A percentile compares a stretch with the other conserved stretches of the same genome.
These are phyloP conservation scores for Oedothorax gibbosus DNA, from an alignment of 1,140 invertebrate species.

Conservation along the genomic window DNA sequence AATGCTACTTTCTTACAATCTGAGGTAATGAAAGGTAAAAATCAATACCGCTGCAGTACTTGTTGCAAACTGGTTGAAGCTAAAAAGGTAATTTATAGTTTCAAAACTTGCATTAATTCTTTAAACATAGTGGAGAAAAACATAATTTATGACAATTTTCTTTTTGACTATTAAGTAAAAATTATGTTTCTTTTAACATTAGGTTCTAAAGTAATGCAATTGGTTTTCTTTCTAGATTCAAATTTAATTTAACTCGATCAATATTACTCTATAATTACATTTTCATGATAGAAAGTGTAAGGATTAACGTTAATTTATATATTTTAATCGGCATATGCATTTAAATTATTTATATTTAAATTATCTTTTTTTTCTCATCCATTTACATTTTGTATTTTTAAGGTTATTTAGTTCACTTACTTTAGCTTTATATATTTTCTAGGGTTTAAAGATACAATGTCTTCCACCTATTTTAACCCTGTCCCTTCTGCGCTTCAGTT, in stretches of 20 bases:
- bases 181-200: no score
- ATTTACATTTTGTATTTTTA: not conserved
- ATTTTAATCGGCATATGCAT: not conserved
- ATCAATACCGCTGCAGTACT: slow-evolving; percentile 57
- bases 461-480: slow-evolving; percentile 60
- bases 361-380: not conserved
- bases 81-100: slow-evolving; percentile 46
- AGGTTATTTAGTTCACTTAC: not conserved
- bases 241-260: no score
- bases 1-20: slow-evolving; percentile 41
- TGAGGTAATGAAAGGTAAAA: slow-evolving; percentile 59
- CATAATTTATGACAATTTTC: no score
- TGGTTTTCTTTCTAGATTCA: no score
- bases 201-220: no score
- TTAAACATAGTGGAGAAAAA: not conserved
- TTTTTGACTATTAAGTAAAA: no score
- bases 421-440: slow-evolving; percentile 15
- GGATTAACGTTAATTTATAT: no score
- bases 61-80: slow-evolving; percentile 59
- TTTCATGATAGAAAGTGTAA: no score
- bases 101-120: not conserved
- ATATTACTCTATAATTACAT: no score
- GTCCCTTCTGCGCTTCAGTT: slow-evolving; percentile 58
- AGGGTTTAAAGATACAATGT: slow-evolving; percentile 56
- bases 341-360: slow-evolving; percentile 4